Evolutionary conservation across 2,888 invertebrate genomes (phyloP), one percentile per base, ranked within the genome.

Genomic region (Athalia circularis): DNA sequence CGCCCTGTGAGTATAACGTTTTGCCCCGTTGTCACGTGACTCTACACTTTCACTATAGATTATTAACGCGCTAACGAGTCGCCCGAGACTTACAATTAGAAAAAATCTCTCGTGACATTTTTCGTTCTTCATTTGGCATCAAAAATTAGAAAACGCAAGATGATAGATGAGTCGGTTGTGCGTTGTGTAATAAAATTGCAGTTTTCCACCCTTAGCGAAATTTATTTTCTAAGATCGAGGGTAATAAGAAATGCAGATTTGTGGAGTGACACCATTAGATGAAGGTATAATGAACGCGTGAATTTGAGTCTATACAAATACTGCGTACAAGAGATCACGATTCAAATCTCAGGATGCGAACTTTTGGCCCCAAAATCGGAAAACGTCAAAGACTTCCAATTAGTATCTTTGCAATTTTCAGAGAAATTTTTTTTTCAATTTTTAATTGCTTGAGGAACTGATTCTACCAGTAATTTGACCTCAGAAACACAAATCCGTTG

Each of bases 51-150:
- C 13, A 59, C n/a, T 11, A 59, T 57, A 59, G 52, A 59, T 57
- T 72, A 72, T 70, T 59, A 72, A 72, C 72, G 72, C 47, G 59
- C 72, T 72, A 72, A 72, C 72, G 72, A 72, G 72, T n/a, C 72
- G 8, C 8, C 45, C 29, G 72, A 59, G 59, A 72, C 47, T n/a
- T 4, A 52, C 13, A 6, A 4, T 11, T 52, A 54, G 48, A 72
- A 59, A 72, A 59, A 4, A 43, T 5, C 68, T 43, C 43, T 43
- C 11, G 68, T 65, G 13, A 47, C 4, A 6, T 43, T 3, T 43
- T 64, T 64, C 6, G 11, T 64, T 45, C 3, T n/a, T 65, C 0
- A 29, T 29, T 65, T n/a, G n/a, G n/a, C n/a, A 13, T 61, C 3
- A 61, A 61, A 15, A 13, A 15, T 6, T 3, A 15, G 15, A 7